Conservation (phyloP, 2,888 invertebrate genomes). For the Amblyjoppa fuscipennis region DNA sequence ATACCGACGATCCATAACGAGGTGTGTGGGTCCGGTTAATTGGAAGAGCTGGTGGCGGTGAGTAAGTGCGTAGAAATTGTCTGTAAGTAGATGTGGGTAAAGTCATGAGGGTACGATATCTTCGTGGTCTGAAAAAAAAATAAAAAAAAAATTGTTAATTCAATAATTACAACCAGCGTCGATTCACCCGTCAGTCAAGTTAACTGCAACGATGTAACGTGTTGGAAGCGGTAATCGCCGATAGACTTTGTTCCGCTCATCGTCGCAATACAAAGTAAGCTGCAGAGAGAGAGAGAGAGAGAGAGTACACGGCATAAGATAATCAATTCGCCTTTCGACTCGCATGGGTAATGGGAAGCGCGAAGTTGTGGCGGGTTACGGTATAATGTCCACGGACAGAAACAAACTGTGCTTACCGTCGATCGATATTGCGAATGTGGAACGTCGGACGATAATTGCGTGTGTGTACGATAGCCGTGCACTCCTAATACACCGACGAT, state of each 20-base stretch:
- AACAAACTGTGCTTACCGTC: conserved; percentile 34
- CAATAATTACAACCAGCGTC: not conserved
- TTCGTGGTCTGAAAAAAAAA: not conserved
- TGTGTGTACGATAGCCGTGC: conserved; percentile 19
- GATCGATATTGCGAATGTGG: conserved; percentile 71
- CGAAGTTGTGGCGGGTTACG: not conserved
- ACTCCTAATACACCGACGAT: not conserved
- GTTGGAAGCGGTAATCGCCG: not conserved
- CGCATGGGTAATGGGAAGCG: not conserved
- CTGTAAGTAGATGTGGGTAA: not conserved
- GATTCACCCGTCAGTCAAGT: not conserved
- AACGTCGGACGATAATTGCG: conserved; percentile 66
- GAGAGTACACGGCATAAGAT: not conserved
- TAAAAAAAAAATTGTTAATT: not conserved
- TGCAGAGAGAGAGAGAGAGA: not conserved
- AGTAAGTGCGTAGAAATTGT: not conserved
- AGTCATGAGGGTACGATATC: not conserved
- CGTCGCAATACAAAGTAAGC: not conserved
- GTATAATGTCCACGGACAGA: conserved; percentile 11
- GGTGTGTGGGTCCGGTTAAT: not conserved
- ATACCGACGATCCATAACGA: not conserved
- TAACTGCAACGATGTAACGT: not conserved
- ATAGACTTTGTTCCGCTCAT: not conserved
- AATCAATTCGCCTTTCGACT: conserved; percentile 7
- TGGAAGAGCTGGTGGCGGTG: not conserved